Evolutionary conservation across 1,140 invertebrate species (phyloP), one percentile per base, ranked within the genome.

Genomic region (Chironomus tepperi): DNA sequence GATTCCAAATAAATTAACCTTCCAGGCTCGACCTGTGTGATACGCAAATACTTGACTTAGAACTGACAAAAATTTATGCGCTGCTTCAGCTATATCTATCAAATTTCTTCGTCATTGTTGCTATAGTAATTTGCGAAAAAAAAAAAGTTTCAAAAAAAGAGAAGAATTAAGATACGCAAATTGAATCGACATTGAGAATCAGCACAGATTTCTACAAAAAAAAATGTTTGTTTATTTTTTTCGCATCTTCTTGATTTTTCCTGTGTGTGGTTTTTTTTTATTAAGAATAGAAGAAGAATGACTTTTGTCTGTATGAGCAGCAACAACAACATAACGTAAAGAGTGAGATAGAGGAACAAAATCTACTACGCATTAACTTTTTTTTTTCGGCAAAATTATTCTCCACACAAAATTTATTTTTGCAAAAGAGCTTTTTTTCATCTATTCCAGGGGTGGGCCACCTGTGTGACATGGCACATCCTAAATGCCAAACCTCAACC

Each of bases 131-230:
- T 57, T 57, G 47, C 47, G 15, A 57, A 57, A 47, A 47, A 47
- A 10, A 47, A 10, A 15, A 47, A 3, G n/a, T n/a, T n/a, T n/a
- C n/a, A n/a, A 47, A 10, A 47, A 8, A 47, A 47, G 2, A 47
- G 8, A 57, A 57, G 3, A 57, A 2, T 34, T 34, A 5, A 34
- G 24, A 34, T 34, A 57, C 47, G 47, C 47, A 57, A 57, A 57
- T 57, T 57, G 47, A 57, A 57, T 57, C n/a, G 47, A 57, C 47
- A 57, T 57, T 57, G 47, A 57, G 47, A 57, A 57, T 57, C 12
- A 57, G 47, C 43, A 15, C 43, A 47, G 12, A 15, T 57, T 57
- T 57, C 47, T 57, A 57, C 12, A 57, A 3, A 47, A 57, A 57
- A 57, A 12, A 57, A 1, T 12, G 12, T 57, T 57, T 57, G 47